Conservation (phyloP, 1,140 invertebrate genomes). For the Eumeta japonica region DNA sequence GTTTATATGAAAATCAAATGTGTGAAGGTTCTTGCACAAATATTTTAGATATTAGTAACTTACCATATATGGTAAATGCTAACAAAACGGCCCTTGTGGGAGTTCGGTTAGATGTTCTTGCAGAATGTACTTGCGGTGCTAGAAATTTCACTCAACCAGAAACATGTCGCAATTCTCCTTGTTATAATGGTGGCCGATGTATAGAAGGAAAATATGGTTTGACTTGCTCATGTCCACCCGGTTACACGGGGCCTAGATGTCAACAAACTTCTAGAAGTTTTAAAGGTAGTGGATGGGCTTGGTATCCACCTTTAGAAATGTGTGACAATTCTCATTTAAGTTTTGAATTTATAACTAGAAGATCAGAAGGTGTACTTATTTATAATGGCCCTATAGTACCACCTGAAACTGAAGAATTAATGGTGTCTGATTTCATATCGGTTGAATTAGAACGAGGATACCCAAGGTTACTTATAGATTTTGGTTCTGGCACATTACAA, state of each 20-base stretch:
- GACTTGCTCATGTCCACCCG: slow-evolving; percentile 84
- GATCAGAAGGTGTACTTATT: slow-evolving; percentile 86
- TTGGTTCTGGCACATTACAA: slow-evolving; percentile 91
- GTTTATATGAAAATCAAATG: slow-evolving; percentile 90
- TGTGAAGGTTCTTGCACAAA: slow-evolving; percentile 97
- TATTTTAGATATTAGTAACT: slow-evolving; percentile 79
- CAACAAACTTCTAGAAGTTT: slow-evolving; percentile 94
- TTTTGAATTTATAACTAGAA: slow-evolving; percentile 90
- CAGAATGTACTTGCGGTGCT: slow-evolving; percentile 88
- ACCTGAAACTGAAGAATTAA: slow-evolving; percentile 82
- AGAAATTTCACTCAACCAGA: slow-evolving; percentile 87
- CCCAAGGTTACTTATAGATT: slow-evolving; percentile 87
- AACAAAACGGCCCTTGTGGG: slow-evolving; percentile 94
- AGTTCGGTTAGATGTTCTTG: slow-evolving; percentile 83
- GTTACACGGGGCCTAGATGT: slow-evolving; percentile 91
- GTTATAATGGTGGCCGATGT: slow-evolving; percentile 93
- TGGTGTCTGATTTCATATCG: slow-evolving; percentile 92
- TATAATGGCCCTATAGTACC: slow-evolving; percentile 96
- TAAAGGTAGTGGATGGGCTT: slow-evolving; percentile 89
- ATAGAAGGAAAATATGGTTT: slow-evolving; percentile 83
- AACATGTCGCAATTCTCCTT: slow-evolving; percentile 85
- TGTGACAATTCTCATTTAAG: slow-evolving; percentile 93
- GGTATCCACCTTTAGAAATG: slow-evolving; percentile 94
- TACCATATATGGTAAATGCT: slow-evolving; percentile 94
- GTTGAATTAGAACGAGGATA: slow-evolving; percentile 89